Base-by-base conservation (phyloP, 2,113 vertebrate species). In the Tonatia bakeri region DNA sequence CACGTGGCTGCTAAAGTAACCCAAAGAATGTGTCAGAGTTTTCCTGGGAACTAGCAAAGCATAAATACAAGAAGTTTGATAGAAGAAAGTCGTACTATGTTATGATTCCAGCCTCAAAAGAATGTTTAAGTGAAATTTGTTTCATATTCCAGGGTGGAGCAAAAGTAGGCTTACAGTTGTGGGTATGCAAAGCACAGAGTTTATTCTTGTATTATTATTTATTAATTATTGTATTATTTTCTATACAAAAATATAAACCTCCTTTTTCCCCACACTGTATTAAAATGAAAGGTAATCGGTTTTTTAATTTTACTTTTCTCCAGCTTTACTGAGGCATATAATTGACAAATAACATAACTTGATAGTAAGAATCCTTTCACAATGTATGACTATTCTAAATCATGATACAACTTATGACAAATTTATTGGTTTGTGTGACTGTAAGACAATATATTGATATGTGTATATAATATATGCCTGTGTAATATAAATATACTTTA, bases 331-430 rank as follows among this genome's bases (percentile, higher is more conserved):
- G 38, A 82, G 38, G 1, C 47, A 50, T 56, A 50, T 56, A 82
- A 67, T 22, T 47, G 40, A 54, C 14, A 92, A 73, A 84, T 76
- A 52, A 86, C 75, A 40, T 75, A 92, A 81, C 38, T 82, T 92
- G 43, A 17, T 65, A 50, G 45, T 52, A 28, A 5, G 59, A 73
- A 73, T 81, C 17, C 17, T 92, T 75, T 82, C 15, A 82, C 69
- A 82, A n/a, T 56, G 14, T 95, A 70, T 85, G 50, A 70, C 20
- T 40, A 91, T 96, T 94, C 91, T n/a, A 94, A 93, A 93, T 76
- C 54, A 87, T 59, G 22, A 24, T 81, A 72, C 16, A 54, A 93
- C 89, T 96, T 94, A 33, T 91, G 31, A 73, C 16, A 94, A 77
- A 92, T 45, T 26, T 92, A 69, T 79, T 86, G 54, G 28, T 70